Evolutionary conservation across 2,888 invertebrate species (phyloP), one percentile per base, ranked within the genome.

Genomic region (Apodemia mormo): DNA sequence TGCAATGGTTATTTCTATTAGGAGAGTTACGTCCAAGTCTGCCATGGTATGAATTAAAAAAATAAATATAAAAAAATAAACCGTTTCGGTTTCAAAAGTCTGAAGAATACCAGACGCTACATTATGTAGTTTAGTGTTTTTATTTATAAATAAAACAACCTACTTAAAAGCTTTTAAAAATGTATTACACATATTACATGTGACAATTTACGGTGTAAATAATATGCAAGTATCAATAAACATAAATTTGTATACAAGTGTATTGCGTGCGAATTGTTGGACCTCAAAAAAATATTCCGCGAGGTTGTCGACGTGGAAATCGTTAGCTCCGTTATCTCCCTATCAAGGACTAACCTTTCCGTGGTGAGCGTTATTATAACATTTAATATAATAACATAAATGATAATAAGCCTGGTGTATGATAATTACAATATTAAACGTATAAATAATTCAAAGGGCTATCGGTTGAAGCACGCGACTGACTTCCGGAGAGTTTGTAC

Each of bases 371-470:
- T 58, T 58, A 58, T 58, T 58, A 58, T 61, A 58, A 45, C 68
- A 64, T 72, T 90, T 90, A 88, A 89, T 90, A 90, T 89, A 87
- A 90, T 90, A 91, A 90, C 89, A 85, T 49, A 49, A 90, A 91
- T 88, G 86, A 90, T 90, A 91, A 92, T 92, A 86, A 92, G 89
- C 82, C 84, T 81, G 80, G 81, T 87, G 88, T 88, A 89, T 89
- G 86, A 90, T 92, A 91, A 92, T 92, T 90, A 90, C 86, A 90
- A 90, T 91, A 90, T 90, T 90, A 90, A 90, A 90, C 85, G 85
- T 88, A 92, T 92, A 92, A 92, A 93, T 93, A 92, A 93, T 93
- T 91, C 92, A 92, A 89, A 87, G 88, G 83, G 81, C 86, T 88
- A 91, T 91, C 88, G 87, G 79, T 86, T 82, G 83, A 84, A 82